Conservation (phyloP, 2,888 invertebrate species). For the Cancer borealis region DNA sequence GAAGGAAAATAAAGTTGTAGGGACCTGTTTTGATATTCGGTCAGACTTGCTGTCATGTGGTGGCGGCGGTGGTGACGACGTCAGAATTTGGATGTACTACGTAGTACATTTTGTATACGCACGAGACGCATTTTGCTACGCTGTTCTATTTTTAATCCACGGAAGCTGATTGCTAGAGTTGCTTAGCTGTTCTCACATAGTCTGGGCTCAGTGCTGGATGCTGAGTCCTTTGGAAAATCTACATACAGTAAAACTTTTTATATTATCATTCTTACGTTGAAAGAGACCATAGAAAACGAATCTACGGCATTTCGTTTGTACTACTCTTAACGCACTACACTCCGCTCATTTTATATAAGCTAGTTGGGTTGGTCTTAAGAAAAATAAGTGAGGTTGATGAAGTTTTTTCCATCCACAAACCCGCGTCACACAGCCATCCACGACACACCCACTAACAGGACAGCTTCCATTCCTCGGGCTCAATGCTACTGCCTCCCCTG, state of each 20-base stretch:
- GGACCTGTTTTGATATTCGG: constrained; percentile 1
- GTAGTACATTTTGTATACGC: constrained; percentile 10
- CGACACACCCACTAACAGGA: not conserved
- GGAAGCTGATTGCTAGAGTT: constrained; percentile 12
- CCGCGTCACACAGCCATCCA: constrained; percentile 42
- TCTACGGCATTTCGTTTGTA: not conserved
- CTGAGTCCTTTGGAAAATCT: not conserved
- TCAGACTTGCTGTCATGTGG: not conserved
- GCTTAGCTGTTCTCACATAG: constrained; percentile 4
- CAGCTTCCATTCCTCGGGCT: constrained; percentile 49
- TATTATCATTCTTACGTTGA: constrained; percentile 5
- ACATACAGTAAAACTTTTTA: not conserved
- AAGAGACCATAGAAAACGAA: not conserved
- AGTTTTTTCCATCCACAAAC: constrained; percentile 41
- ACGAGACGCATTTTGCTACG: constrained; percentile 29
- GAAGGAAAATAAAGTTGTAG: not conserved
- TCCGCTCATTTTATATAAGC: constrained; percentile 33
- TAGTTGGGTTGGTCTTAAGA: constrained; percentile 2
- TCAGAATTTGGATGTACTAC: not conserved
- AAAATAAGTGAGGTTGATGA: not conserved
- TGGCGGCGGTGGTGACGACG: not conserved
- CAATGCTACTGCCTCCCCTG: not conserved
- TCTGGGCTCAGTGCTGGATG: constrained; percentile 4
- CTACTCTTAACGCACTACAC: not conserved
- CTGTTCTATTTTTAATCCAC: constrained; percentile 28